phyloP scores from a whole-genome alignment of 2,888 invertebrate species.

The Drosophila peninsularis region DNA sequence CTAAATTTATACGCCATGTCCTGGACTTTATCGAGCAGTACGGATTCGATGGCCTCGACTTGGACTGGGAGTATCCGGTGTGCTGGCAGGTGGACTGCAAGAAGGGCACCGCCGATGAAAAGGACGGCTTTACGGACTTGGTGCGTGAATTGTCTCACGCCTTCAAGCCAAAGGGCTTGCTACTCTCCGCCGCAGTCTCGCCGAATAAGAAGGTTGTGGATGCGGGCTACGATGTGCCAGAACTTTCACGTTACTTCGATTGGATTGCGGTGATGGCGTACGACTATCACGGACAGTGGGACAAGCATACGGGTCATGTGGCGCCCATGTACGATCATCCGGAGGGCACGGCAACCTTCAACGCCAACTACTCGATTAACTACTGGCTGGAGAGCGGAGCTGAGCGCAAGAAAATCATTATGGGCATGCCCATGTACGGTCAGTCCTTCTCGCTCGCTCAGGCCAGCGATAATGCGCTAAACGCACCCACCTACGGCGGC shows the following conservation, averaged over 20 bases:
- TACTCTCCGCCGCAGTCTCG: constrained; percentile 93
- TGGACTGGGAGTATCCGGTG: constrained; percentile 97
- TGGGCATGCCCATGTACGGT: constrained; percentile 96
- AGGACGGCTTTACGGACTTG: constrained; percentile 90
- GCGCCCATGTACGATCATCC: constrained; percentile 93
- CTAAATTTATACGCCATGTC: constrained; percentile 90
- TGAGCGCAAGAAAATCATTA: constrained; percentile 90
- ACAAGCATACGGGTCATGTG: constrained; percentile 94
- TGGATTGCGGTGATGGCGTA: constrained; percentile 97
- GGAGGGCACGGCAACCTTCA: constrained; percentile 90
- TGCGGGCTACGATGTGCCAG: constrained; percentile 92
- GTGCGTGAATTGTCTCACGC: constrained; percentile 90
- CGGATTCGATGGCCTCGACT: constrained; percentile 95
- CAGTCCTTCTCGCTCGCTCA: constrained; percentile 94
- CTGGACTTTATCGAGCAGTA: constrained; percentile 91
- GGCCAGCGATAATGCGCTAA: constrained; percentile 87
- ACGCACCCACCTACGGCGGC: constrained; percentile 92
- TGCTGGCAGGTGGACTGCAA: constrained; percentile 96
- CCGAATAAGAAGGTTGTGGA: constrained; percentile 93
- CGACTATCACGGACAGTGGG: constrained; percentile 96
- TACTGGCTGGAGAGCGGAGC: constrained; percentile 95
- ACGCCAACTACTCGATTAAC: constrained; percentile 93
- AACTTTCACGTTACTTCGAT: constrained; percentile 91
- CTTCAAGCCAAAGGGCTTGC: constrained; percentile 89
- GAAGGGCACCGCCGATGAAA: constrained; percentile 92